Conservation (phyloP, 2,888 invertebrate genomes). For the Coronaproctus castanopsis region DNA sequence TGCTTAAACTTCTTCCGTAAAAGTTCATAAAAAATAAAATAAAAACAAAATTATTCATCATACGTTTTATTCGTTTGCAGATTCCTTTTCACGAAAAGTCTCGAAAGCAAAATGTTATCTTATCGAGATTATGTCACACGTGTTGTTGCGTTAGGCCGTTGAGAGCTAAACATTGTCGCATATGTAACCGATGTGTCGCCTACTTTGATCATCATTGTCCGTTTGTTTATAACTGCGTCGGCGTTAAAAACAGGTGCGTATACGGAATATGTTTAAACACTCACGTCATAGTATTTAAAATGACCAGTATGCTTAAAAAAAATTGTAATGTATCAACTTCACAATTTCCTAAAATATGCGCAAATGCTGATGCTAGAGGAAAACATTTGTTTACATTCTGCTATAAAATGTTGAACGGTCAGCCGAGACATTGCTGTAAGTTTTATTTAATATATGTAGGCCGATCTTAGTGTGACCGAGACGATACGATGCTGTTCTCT, state of each 20-base stretch:
- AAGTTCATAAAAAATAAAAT: too few species aligned
- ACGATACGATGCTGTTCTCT: too few species aligned
- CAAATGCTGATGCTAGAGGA: too few species aligned
- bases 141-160: slow-evolving; percentile 70
- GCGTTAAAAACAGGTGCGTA: slow-evolving; percentile 50
- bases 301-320: not conserved
- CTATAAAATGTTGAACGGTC: too few species aligned
- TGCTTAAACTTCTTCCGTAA: too few species aligned
- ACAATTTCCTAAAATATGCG: too few species aligned
- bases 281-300: not conserved
- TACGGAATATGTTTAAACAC: not conserved
- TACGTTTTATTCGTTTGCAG: slow-evolving; percentile 11
- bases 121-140: slow-evolving; percentile 72
- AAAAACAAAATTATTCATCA: too few species aligned
- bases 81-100: slow-evolving; percentile 45
- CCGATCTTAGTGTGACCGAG: too few species aligned
- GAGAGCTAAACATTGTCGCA: slow-evolving; percentile 76
- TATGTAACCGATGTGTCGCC: slow-evolving; percentile 71
- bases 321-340: not conserved
- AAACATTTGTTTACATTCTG: too few species aligned
- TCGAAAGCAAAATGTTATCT: slow-evolving; percentile 50
- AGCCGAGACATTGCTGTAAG: too few species aligned
- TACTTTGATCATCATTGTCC: slow-evolving; percentile 92
- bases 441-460: too few species aligned
- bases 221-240: slow-evolving; percentile 87